Evolutionary conservation across 2,888 invertebrate species (phyloP).

Genomic region (Coelopa pilipes): DNA sequence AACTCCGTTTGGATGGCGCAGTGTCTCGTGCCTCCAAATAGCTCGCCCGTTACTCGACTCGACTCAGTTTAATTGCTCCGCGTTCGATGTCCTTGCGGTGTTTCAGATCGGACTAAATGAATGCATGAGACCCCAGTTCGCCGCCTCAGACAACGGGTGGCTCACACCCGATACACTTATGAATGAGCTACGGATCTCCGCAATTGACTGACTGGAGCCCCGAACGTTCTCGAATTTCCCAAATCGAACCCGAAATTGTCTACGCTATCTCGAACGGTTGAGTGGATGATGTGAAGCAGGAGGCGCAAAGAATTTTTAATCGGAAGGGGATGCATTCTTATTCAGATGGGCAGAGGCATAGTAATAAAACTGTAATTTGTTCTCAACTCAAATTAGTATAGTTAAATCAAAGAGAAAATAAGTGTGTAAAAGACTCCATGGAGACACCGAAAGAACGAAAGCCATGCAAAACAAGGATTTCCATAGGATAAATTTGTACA

Average conservation of each 20-base stretch:
- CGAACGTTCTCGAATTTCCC: background rate
- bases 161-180: too few species aligned
- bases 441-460: background rate
- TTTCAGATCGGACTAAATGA: too few species aligned
- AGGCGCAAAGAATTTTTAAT: slow-evolving; percentile 29
- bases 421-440: background rate
- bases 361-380: slow-evolving; percentile 64
- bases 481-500: background rate
- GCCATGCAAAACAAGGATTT: slow-evolving; percentile 17
- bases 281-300: slow-evolving; percentile 16
- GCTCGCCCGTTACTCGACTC: too few species aligned
- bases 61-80: too few species aligned
- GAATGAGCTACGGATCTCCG: too few species aligned
- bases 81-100: too few species aligned
- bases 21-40: too few species aligned
- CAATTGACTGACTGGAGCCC: too few species aligned
- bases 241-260: too few species aligned
- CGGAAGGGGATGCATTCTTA: background rate
- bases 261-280: background rate
- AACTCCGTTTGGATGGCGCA: too few species aligned
- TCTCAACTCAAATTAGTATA: slow-evolving; percentile 27
- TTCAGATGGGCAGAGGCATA: slow-evolving; percentile 6
- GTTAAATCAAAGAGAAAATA: slow-evolving; percentile 34
- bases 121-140: too few species aligned
- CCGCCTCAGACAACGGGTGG: too few species aligned